Percentiles rank a stretch among this genome's conserved stretches.
phyloP scores from a whole-genome alignment of 2,113 vertebrate genomes.

The Todiramphus saurophagus region DNA sequence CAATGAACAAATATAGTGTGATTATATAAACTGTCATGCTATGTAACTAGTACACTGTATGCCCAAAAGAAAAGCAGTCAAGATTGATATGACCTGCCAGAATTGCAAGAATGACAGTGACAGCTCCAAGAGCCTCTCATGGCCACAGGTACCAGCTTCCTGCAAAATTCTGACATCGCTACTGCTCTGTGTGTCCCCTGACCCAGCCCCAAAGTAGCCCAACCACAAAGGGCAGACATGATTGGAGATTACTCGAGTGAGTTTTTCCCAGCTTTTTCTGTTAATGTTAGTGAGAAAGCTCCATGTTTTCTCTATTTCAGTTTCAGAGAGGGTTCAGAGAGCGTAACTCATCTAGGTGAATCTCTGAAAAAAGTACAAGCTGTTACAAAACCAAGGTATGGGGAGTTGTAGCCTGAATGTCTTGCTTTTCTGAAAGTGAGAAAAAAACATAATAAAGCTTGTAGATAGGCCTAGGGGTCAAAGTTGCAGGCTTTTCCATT shows the following conservation, averaged over 20 bases:
- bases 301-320: neutral
- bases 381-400: neutral
- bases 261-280: neutral
- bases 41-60: neutral
- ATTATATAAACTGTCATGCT: slow-evolving; percentile 7
- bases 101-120: neutral
- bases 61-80: slow-evolving; percentile 9
- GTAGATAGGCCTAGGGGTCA: neutral
- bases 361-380: neutral
- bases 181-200: neutral
- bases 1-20: neutral
- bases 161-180: neutral
- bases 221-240: neutral
- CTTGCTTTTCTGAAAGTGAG: neutral
- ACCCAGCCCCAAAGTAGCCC: too few species aligned
- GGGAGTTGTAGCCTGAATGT: neutral
- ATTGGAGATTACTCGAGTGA: neutral
- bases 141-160: neutral
- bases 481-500: neutral
- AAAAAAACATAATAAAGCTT: neutral
- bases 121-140: neutral
- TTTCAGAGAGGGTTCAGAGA: neutral
- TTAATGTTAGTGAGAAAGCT: neutral
- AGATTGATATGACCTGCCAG: neutral
- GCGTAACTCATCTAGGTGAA: neutral